A percentile compares a stretch with the other conserved stretches of the same genome.
Evolutionary conservation across 2,888 invertebrate genomes (phyloP).

Genomic region (Clunio marinus): DNA sequence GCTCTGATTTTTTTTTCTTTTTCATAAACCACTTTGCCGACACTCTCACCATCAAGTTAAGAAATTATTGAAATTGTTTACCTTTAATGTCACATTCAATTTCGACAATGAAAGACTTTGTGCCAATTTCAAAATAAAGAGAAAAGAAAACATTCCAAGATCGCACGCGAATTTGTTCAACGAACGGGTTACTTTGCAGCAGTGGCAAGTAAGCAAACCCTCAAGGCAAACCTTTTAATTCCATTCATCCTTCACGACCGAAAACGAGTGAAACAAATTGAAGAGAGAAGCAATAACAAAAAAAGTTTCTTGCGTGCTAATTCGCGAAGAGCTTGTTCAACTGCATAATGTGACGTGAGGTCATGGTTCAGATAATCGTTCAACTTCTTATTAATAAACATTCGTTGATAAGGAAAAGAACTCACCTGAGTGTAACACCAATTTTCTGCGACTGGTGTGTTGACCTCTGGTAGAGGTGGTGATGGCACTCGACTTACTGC

Average conservation of each 20-base stretch:
- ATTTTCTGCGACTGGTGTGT: conserved; percentile 97
- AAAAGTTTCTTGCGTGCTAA: neutral
- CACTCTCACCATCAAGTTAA: neutral
- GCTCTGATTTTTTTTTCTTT: neutral
- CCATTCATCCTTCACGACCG: conserved; percentile 11
- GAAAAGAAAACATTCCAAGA: neutral
- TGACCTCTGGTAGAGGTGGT: conserved; percentile 90
- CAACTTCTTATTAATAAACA: neutral
- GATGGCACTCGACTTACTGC: conserved; percentile 96
- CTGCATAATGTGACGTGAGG: neutral
- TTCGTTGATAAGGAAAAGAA: conserved; percentile 30
- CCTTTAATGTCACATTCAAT: conserved; percentile 1
- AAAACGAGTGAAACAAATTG: too few relatives aligned
- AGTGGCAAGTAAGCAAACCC: neutral
- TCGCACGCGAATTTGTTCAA: conserved; percentile 4
- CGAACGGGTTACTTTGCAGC: neutral
- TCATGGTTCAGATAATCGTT: neutral
- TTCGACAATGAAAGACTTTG: conserved; percentile 3
- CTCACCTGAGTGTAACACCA: conserved; percentile 99
- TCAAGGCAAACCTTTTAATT: neutral
- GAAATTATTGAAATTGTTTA: neutral
- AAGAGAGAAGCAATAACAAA: too few relatives aligned
- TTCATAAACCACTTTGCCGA: neutral
- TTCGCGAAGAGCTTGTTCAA: neutral
- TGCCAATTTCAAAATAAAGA: conserved; percentile 2